A percentile compares a stretch with the other conserved stretches of the same genome.
Evolutionary conservation across 92 coral and sea anemone genomes (phyloP).

Genomic region (Parazoanthus swiftii): DNA sequence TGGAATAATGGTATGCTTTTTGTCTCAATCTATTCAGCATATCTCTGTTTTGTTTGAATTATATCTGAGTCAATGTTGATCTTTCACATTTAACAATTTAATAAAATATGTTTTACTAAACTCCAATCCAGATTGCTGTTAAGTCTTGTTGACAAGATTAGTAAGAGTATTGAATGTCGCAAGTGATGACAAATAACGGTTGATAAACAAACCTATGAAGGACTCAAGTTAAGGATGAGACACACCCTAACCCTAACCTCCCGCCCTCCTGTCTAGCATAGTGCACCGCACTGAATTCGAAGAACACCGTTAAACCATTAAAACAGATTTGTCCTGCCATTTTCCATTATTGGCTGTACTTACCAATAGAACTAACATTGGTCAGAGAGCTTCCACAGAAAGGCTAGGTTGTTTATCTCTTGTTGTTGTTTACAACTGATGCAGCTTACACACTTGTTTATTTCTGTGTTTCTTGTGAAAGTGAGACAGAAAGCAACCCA

Average conservation of each 20-base stretch:
- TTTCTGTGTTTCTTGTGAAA: conserved; percentile 65
- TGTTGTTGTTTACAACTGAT: neutral
- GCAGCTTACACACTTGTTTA: neutral
- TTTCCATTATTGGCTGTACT: neutral
- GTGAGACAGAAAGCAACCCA: conserved; percentile 79
- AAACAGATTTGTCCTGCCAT: neutral
- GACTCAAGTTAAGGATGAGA: no score
- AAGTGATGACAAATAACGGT: neutral
- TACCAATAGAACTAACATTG: neutral
- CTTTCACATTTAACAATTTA: no score
- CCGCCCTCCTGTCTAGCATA: no score
- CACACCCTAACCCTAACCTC: no score
- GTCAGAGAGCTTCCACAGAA: neutral
- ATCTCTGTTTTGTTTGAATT: neutral
- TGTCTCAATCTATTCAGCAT: neutral
- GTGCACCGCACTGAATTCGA: no score
- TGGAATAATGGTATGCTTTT: neutral
- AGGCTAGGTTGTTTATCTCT: neutral
- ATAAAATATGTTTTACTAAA: neutral
- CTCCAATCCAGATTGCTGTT: neutral
- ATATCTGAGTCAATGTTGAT: no score
- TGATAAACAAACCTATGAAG: neutral
- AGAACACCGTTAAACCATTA: no score
- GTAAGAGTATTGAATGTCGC: no score
- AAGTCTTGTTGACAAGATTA: no score